Base-by-base conservation (phyloP, 53 echinoderm and acorn worm species). In the Paelopatides confundens region DNA sequence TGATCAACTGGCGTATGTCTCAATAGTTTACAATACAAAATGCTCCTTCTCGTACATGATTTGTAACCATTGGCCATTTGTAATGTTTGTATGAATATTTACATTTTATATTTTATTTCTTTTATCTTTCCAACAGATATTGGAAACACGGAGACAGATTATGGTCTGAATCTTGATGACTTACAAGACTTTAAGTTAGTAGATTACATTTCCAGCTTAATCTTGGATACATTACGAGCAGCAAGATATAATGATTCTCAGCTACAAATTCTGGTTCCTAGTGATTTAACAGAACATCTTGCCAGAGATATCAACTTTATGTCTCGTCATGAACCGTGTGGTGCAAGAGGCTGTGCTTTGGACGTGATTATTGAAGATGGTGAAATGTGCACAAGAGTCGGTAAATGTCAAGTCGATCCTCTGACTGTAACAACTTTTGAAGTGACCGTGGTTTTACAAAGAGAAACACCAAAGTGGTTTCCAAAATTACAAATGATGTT, bases 361-460 rank as follows among this genome's bases (percentile, higher is more conserved):
- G 92, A 90, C 31, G 65, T 98, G n/a, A 86, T 93, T 4, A 66
- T 95, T 24, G 95, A 98, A 66, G 95, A 98, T 36, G 95, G 95
- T 8, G 82, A 92, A 8, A 23, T 87, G 66, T 93, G 94, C 82
- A 90, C 87, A 36, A 89, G 93, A 49, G 54, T 98, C 1, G 95
- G 98, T 23, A 91, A 90, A 68, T 85, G 94, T 33, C 81, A 83
- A 7, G 87, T 98, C 5, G 98, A 98, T 53, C 98, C 98, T 2
- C 63, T 88, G 40, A 98, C 98, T 1, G 95, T 98, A 52, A 95
- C 95, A 47, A 98, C 98, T 30, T 98, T 98, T 92, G 98, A 98
- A 85, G 87, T 98, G 29, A 89, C 88, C 2, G 65, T 98, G 27
- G 91, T 95, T 31, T 66, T 98, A 28, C 71, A 76, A 35, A 93